Evolutionary conservation across 2,888 invertebrate genomes (phyloP), one percentile per base, ranked within the genome.

Genomic region (Agonopterix heracliana): DNA sequence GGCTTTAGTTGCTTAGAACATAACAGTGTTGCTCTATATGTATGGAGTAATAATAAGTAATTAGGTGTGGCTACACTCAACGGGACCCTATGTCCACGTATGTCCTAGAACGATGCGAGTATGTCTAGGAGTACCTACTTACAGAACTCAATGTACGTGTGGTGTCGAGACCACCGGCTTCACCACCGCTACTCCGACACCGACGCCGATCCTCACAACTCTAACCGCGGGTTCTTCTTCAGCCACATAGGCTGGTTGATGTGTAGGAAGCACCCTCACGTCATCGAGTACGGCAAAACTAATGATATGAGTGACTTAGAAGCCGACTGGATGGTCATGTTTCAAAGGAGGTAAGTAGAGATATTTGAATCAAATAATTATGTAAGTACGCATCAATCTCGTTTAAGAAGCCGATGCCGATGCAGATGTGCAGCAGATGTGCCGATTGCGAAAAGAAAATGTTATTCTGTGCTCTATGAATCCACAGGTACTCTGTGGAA

Each of bases 191-290:
- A 17, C 17, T 17, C 17, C 17, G 17, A 17, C 17, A 17, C 17
- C 17, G 17, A 17, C 17, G 17, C 17, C 0, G 95, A 95, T 71
- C 95, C 95, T 0, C 95, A 95, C 77, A 95, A 95, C 69, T 90
- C 94, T 0, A 91, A 89, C 43, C 84, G 95, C 43, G 96, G 96
- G 1, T 96, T 97, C 84, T 96, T 96, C 87, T 97, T 96, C 80
- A 90, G 93, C 2, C 96, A 97, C 73, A 91, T 96, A 47, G 96
- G 96, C 4, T 97, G 96, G 96, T 81, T 96, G 13, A 90, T 96
- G 90, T 82, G 85, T 52, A 91, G 89, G 57, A 96, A 96, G 71
- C 96, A 96, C 68, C 95, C 95, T 0, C 90, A 92, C 54, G 93
- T 95, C 35, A 91, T 90, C 34, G 85, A 89, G 51, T 92, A 93